Percentiles rank a stretch among this genome's conserved stretches.
phyloP scores from a whole-genome alignment of 2,797 vertebrate species.

The Anguilla pacifica region DNA sequence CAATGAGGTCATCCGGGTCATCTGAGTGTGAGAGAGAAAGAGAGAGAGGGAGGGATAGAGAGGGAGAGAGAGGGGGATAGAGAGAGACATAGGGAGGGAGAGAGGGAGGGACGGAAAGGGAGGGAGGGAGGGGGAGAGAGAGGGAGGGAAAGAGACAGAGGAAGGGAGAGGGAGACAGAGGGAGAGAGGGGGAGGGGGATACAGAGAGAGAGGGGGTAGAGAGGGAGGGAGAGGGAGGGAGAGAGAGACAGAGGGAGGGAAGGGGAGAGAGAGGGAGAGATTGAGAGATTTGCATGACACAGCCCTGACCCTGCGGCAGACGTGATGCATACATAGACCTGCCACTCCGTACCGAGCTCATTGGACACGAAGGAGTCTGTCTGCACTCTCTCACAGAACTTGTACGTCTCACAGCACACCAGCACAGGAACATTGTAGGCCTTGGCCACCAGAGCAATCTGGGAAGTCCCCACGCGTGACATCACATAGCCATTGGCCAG shows the following conservation, averaged over 20 bases:
- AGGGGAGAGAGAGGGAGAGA: neutral
- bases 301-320: neutral
- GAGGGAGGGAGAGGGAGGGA: no score
- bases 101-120: no score
- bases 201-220: no score
- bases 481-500: constrained; percentile 97
- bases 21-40: constrained; percentile 62
- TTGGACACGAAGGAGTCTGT: constrained; percentile 98
- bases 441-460: constrained; percentile 92
- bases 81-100: no score
- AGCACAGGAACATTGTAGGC: constrained; percentile 94
- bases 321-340: neutral
- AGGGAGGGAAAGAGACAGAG: no score
- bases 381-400: constrained; percentile 97
- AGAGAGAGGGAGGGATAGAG: neutral
- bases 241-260: no score
- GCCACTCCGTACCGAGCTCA: constrained; percentile 81
- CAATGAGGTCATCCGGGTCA: constrained; percentile 88
- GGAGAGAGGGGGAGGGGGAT: no score
- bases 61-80: no score
- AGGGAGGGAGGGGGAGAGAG: no score
- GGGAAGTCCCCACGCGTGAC: constrained; percentile 94
- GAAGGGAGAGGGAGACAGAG: no score
- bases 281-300: no score
- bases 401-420: constrained; percentile 98